Percentiles rank a stretch among this genome's conserved stretches.
These are phyloP conservation scores for Anomalospiza imberbis DNA, from an alignment of 2,797 vertebrate species.

Conservation along the genomic window DNA sequence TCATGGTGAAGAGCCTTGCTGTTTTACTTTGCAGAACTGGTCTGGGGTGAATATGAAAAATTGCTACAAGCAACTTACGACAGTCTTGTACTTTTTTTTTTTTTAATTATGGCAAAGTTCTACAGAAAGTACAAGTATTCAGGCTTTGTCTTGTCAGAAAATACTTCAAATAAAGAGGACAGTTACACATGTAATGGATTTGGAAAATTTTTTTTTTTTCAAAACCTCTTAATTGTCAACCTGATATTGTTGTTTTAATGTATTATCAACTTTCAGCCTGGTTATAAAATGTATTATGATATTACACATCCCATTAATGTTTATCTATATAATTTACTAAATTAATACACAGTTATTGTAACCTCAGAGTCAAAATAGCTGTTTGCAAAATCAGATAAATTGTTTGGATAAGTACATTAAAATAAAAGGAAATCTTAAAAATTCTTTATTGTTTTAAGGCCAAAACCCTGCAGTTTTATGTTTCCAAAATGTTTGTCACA, in stretches of 20 bases:
- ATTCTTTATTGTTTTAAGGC: not conserved
- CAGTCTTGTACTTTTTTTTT: not conserved
- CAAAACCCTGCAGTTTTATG: fast-evolving
- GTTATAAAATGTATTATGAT: not conserved
- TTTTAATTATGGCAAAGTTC: not conserved
- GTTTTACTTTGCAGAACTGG: not conserved
- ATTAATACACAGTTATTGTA: not conserved
- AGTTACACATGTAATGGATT: not conserved
- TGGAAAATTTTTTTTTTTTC: not conserved
- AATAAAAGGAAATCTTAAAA: not conserved
- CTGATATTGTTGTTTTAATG: not conserved
- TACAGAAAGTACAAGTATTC: not conserved
- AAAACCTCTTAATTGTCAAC: not conserved
- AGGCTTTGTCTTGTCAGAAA: not conserved
- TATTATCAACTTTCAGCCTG: not conserved
- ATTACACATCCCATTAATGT: not conserved
- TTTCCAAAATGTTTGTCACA: not conserved
- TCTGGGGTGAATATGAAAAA: not conserved
- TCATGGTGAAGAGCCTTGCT: not conserved
- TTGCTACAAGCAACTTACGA: not conserved
- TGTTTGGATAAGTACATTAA: not conserved
- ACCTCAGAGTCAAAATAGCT: not conserved
- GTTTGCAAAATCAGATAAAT: not conserved
- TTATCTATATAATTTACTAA: not conserved
- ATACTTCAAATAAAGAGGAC: not conserved